These are phyloP conservation scores for Drosophila kurseongensis DNA, from an alignment of 1,140 invertebrate species.

Conservation along the genomic window DNA sequence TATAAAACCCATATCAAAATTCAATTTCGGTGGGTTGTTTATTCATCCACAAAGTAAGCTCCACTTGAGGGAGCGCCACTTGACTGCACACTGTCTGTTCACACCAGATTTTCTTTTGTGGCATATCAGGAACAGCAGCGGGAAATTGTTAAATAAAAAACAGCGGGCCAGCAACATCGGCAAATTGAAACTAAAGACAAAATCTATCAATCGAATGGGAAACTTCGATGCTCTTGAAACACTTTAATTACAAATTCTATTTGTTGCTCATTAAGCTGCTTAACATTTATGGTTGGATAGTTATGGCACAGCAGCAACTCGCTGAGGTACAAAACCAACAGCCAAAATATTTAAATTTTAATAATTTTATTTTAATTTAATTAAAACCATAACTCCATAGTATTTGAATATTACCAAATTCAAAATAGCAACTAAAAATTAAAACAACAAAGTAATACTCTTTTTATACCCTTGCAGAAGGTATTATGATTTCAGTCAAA, in stretches of 20 bases:
- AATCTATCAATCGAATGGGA: constrained; percentile 16
- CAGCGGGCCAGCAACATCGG: constrained; percentile 11
- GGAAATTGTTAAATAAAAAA: constrained; percentile 34
- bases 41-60: constrained; percentile 29
- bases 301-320: constrained; percentile 59
- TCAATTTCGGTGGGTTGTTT: constrained; percentile 14
- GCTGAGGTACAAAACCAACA: constrained; percentile 49
- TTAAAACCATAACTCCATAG: too few relatives aligned
- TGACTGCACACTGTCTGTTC: constrained; percentile 47
- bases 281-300: constrained; percentile 55
- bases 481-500: too few relatives aligned
- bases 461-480: too few relatives aligned
- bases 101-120: constrained; percentile 29
- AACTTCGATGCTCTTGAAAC: constrained; percentile 49
- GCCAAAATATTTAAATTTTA: constrained; percentile 17
- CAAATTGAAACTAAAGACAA: constrained; percentile 21
- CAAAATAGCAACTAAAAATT: too few relatives aligned
- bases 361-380: too few relatives aligned
- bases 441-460: too few relatives aligned
- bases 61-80: constrained; percentile 50
- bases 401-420: too few relatives aligned
- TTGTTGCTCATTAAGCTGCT: constrained; percentile 75
- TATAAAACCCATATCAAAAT: too few relatives aligned
- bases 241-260: constrained; percentile 78
- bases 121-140: constrained; percentile 3